Conservation (phyloP, 1,140 invertebrate genomes). For the Trichogramma pretiosum region DNA sequence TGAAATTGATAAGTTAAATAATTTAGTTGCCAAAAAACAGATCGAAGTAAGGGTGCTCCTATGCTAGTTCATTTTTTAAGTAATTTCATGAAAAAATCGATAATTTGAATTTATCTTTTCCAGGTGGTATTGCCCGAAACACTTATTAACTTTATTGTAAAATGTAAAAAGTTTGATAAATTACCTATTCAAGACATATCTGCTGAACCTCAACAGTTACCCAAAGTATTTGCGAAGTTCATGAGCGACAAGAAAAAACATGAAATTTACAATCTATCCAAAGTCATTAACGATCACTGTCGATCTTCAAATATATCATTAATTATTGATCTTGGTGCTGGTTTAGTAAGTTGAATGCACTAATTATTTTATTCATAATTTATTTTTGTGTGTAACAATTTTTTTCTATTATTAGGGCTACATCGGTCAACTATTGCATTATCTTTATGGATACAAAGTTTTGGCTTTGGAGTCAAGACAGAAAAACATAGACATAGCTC, state of each 20-base stretch:
- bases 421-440: constrained; percentile 58
- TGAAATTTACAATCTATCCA: constrained; percentile 55
- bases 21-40: background rate
- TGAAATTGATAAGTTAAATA: constrained; percentile 39
- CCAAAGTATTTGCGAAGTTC: constrained; percentile 34
- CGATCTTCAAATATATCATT: constrained; percentile 41
- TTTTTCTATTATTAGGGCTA: constrained; percentile 53
- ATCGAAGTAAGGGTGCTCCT: background rate
- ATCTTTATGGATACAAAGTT: constrained; percentile 56
- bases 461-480: constrained; percentile 64
- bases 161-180: constrained; percentile 30
- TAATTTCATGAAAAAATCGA: constrained; percentile 4
- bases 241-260: constrained; percentile 59
- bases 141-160: constrained; percentile 40
- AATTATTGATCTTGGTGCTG: constrained; percentile 75
- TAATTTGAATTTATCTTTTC: constrained; percentile 17
- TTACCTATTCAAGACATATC: constrained; percentile 17
- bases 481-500: constrained; percentile 54
- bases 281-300: constrained; percentile 51
- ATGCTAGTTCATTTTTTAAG: background rate
- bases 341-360: constrained; percentile 59
- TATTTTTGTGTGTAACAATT: background rate
- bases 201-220: constrained; percentile 21
- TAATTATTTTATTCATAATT: constrained; percentile 1
- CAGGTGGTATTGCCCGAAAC: constrained; percentile 36